phyloP scores from a whole-genome alignment of 2,888 invertebrate genomes.

The Parnassius glacialis region DNA sequence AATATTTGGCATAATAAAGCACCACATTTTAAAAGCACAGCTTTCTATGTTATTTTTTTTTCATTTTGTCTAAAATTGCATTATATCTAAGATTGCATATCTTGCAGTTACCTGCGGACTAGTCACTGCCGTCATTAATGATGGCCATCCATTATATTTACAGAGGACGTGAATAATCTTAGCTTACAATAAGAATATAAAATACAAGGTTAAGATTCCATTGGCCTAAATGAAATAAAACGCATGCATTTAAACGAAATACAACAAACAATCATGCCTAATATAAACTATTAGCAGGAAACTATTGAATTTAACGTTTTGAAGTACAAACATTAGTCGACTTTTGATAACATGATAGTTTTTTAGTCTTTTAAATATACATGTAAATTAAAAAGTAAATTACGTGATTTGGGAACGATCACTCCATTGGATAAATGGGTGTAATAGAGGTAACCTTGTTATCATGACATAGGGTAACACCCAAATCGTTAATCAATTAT shows the following conservation, averaged over 20 bases:
- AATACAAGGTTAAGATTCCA: conserved; percentile 10
- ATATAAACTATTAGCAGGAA: conserved; percentile 2
- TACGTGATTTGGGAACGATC: too few relatives aligned
- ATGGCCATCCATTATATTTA: conserved; percentile 15
- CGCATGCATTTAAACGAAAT: conserved; percentile 33
- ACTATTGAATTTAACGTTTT: background rate
- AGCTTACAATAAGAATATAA: too few relatives aligned
- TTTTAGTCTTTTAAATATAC: too few relatives aligned
- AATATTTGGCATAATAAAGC: conserved; percentile 26
- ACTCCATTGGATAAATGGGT: too few relatives aligned
- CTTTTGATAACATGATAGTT: too few relatives aligned
- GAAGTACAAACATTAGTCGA: background rate
- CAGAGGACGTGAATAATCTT: background rate
- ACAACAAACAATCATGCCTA: conserved; percentile 35
- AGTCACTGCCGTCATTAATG: conserved; percentile 7
- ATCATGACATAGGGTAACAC: too few relatives aligned
- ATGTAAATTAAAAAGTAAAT: too few relatives aligned
- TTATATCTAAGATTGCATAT: conserved; percentile 16
- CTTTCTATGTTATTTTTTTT: background rate
- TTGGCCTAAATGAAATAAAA: conserved; percentile 32
- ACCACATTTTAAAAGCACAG: conserved; percentile 9
- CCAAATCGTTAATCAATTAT: background rate
- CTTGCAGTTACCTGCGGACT: conserved; percentile 26
- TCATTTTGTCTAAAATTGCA: conserved; percentile 10
- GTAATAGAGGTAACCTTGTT: too few relatives aligned